Evolutionary conservation across 2,888 invertebrate genomes (phyloP).

Genomic region (Sarcophaga subvicina): DNA sequence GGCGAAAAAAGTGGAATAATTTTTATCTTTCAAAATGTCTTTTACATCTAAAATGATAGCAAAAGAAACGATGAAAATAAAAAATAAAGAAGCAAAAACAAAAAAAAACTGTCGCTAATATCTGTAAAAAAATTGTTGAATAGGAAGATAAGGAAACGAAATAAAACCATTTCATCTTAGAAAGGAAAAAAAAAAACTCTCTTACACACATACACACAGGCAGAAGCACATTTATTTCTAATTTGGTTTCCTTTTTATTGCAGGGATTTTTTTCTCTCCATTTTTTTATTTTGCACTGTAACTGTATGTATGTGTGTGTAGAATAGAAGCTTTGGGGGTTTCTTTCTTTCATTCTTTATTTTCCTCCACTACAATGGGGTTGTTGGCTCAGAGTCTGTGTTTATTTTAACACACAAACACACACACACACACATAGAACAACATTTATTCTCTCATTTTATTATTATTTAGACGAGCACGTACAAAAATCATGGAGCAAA

Average conservation of each 20-base stretch:
- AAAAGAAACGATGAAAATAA: conserved; percentile 24
- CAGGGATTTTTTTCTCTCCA: background rate
- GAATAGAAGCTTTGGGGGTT: conserved; percentile 24
- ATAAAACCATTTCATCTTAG: conserved; percentile 37
- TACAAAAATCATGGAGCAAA: conserved; percentile 53
- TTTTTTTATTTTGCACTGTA: conserved; percentile 14
- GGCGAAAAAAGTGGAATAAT: conserved; percentile 53
- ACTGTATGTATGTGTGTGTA: conserved; percentile 43
- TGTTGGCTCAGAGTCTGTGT: conserved; percentile 67
- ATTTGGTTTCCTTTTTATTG: conserved; percentile 41
- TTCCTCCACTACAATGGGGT: conserved; percentile 43
- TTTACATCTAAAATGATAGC: conserved; percentile 32
- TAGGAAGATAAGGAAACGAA: conserved; percentile 60
- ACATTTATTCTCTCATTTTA: background rate
- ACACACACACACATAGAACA: background rate
- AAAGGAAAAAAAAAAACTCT: conserved; percentile 11
- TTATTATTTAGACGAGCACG: conserved; percentile 45
- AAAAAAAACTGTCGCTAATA: conserved; percentile 61
- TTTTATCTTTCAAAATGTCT: conserved; percentile 56
- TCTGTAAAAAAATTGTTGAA: conserved; percentile 56
- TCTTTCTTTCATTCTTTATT: background rate
- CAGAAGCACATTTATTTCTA: too few species aligned
- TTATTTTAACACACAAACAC: conserved; percentile 14
- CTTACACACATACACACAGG: background rate
- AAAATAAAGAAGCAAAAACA: conserved; percentile 25